Conservation (phyloP, 2,113 vertebrate genomes). For the Cisticola juncidis region DNA sequence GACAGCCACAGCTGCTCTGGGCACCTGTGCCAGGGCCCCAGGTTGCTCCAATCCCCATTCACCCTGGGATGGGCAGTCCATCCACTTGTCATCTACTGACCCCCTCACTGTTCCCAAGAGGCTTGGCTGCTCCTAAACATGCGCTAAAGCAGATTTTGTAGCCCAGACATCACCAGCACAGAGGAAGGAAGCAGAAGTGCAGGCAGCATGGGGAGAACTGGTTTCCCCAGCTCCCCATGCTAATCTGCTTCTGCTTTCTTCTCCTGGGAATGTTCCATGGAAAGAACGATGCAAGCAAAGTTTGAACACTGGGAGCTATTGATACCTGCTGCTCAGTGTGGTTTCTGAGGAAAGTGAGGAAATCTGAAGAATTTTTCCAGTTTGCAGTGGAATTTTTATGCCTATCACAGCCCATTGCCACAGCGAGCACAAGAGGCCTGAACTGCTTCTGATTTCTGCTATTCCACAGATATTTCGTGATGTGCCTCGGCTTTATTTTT, state of each 20-base stretch:
- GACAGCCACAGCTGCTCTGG: not conserved
- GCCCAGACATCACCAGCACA: not conserved
- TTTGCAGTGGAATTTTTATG: conserved; percentile 50
- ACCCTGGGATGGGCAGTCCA: not conserved
- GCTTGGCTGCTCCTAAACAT: not conserved
- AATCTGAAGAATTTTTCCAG: conserved; percentile 63
- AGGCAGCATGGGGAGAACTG: not conserved
- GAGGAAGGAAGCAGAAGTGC: not conserved
- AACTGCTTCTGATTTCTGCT: not conserved
- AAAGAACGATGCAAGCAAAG: conserved; percentile 57
- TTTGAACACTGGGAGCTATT: conserved; percentile 59
- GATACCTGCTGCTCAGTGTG: conserved; percentile 56
- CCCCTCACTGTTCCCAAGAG: not conserved
- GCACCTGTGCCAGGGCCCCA: not conserved
- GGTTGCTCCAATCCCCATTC: not conserved
- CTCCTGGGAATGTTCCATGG: conserved; percentile 55
- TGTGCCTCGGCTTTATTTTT: not conserved
- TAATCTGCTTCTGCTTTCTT: conserved; percentile 36
- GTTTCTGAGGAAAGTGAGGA: conserved; percentile 48
- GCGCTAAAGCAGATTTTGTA: not conserved
- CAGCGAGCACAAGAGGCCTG: not conserved
- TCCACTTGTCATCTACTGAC: not conserved
- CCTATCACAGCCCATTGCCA: conserved; percentile 14
- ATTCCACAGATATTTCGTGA: not conserved
- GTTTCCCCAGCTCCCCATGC: not conserved